phyloP scores from a whole-genome alignment of 1,140 invertebrate species.

The Heterodera schachtii region DNA sequence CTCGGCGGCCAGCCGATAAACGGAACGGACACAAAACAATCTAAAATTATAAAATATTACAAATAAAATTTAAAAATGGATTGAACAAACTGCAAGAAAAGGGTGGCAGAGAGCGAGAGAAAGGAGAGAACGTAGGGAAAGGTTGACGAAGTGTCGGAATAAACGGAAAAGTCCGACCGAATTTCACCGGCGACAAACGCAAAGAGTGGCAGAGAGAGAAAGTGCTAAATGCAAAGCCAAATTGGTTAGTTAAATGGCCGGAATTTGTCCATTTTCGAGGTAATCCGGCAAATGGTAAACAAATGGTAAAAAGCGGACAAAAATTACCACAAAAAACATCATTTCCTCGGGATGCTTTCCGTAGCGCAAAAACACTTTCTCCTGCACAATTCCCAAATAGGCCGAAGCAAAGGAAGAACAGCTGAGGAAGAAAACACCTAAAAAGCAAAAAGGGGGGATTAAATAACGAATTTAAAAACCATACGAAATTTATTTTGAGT shows the following conservation, averaged over 20 bases:
- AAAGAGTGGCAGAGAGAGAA: constrained; percentile 84
- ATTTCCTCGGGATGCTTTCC: constrained; percentile 93
- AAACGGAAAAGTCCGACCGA: constrained; percentile 77
- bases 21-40: constrained; percentile 85
- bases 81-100: constrained; percentile 50
- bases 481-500: too few species aligned
- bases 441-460: not conserved
- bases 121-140: constrained; percentile 74
- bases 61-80: constrained; percentile 18
- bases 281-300: not conserved
- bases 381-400: constrained; percentile 93
- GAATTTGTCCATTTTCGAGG: too few species aligned
- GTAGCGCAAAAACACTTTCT: constrained; percentile 80
- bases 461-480: not conserved
- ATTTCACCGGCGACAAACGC: constrained; percentile 77
- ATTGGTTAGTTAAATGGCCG: too few species aligned
- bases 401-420: constrained; percentile 88
- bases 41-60: constrained; percentile 66
- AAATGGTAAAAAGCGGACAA: not conserved
- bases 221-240: constrained; percentile 69
- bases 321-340: constrained; percentile 72
- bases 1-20: constrained; percentile 90
- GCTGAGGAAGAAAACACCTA: constrained; percentile 80
- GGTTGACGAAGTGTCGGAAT: constrained; percentile 67
- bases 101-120: constrained; percentile 26